phyloP scores from a whole-genome alignment of 2,797 vertebrate species.

The Phrynocephalus vlangalii region DNA sequence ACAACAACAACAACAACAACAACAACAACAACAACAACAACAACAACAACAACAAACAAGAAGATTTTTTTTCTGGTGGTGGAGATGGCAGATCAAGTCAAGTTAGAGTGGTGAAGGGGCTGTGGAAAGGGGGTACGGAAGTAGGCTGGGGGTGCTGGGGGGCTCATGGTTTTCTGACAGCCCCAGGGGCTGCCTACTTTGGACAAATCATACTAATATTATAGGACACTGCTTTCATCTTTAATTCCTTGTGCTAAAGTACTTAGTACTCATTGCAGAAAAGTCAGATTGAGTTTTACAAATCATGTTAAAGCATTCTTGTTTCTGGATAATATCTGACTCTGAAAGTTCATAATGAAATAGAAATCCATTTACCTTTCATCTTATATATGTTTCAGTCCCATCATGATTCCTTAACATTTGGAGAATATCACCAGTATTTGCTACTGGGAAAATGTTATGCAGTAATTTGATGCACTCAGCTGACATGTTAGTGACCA shows the following conservation, averaged over 20 bases:
- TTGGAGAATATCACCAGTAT: constrained; percentile 2
- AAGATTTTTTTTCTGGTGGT: too few relatives aligned
- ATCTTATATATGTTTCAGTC: not conserved
- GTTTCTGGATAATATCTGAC: not conserved
- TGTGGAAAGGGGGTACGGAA: too few relatives aligned
- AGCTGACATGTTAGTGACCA: constrained; percentile 14
- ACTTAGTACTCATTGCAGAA: not conserved
- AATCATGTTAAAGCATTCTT: not conserved
- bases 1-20: too few relatives aligned
- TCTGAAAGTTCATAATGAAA: constrained; percentile 5
- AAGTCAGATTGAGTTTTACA: not conserved
- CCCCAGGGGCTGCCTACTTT: not conserved
- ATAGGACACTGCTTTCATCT: not conserved
- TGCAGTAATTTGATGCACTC: constrained; percentile 6
- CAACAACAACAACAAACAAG: too few relatives aligned
- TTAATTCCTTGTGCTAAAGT: constrained; percentile 1
- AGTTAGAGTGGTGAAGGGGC: too few relatives aligned
- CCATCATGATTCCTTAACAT: constrained; percentile 10
- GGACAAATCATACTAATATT: not conserved
- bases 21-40: too few relatives aligned
- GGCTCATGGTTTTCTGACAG: too few relatives aligned
- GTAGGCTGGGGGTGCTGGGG: too few relatives aligned
- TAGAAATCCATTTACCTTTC: constrained; percentile 27
- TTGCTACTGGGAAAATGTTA: constrained; percentile 9
- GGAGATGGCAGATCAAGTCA: too few relatives aligned